phyloP scores from a whole-genome alignment of 2,888 invertebrate genomes.

The Melolontha melolontha region DNA sequence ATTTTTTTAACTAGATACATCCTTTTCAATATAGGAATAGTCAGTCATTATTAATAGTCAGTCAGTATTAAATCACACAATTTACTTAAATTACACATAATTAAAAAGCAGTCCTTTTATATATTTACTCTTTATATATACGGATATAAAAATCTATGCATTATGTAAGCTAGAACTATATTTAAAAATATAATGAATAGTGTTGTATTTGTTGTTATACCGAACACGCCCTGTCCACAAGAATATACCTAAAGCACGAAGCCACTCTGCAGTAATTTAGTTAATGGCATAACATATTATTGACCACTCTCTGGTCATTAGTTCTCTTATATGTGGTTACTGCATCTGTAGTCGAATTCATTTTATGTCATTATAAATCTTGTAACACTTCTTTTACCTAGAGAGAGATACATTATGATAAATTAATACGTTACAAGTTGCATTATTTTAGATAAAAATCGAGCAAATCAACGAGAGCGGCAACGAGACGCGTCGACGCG shows the following conservation, averaged over 20 bases:
- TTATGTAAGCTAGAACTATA: slow-evolving; percentile 11
- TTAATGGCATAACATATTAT: slow-evolving; percentile 45
- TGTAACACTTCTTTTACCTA: slow-evolving; percentile 13
- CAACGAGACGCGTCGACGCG: not conserved
- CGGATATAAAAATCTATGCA: not conserved
- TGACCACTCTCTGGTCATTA: slow-evolving; percentile 42
- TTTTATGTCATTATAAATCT: slow-evolving; percentile 44
- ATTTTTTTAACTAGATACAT: no score
- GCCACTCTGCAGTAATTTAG: slow-evolving; percentile 39
- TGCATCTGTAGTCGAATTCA: slow-evolving; percentile 35
- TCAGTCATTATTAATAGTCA: no score
- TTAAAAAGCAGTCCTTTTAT: no score
- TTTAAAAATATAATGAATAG: slow-evolving; percentile 23
- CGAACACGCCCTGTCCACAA: slow-evolving; percentile 18
- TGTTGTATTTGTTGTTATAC: slow-evolving; percentile 16
- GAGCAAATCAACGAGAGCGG: slow-evolving; percentile 11
- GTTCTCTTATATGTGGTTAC: slow-evolving; percentile 32
- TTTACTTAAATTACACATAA: no score
- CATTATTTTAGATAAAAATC: slow-evolving; percentile 29
- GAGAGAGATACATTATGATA: slow-evolving; percentile 4
- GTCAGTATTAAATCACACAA: no score
- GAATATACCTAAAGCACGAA: not conserved
- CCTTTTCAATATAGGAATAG: no score
- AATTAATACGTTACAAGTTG: slow-evolving; percentile 16
- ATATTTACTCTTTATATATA: no score